Percentiles rank a stretch among this genome's conserved stretches.
Conservation (phyloP, 2,888 invertebrate species). For the Microchrysa polita region DNA sequence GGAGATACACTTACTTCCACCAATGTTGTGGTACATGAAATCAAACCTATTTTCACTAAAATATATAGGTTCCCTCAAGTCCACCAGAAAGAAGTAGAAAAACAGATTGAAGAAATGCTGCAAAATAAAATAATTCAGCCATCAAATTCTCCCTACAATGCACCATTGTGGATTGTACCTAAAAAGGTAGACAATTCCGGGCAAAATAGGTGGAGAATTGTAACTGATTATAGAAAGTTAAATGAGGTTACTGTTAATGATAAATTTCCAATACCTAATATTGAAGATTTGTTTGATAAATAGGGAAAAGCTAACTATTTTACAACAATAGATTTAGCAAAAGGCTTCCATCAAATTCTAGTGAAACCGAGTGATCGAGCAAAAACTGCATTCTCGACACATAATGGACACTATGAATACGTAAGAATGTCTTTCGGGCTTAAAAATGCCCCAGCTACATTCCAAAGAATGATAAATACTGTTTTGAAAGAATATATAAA, state of each 20-base stretch:
- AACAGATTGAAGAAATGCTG: slow-evolving; percentile 18
- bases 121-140: background rate
- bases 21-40: background rate
- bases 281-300: too few species aligned
- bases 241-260: background rate
- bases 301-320: too few species aligned
- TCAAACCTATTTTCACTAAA: slow-evolving; percentile 7
- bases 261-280: slow-evolving; percentile 6
- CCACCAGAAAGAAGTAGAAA: background rate
- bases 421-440: too few species aligned
- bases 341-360: too few species aligned
- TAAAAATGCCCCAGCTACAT: too few species aligned
- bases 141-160: background rate
- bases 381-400: too few species aligned
- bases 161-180: background rate
- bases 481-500: slow-evolving; percentile 52
- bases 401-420: too few species aligned
- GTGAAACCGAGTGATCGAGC: too few species aligned
- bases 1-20: background rate
- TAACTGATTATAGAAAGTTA: background rate
- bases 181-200: slow-evolving; percentile 6
- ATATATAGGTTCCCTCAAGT: slow-evolving; percentile 7
- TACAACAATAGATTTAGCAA: too few species aligned
- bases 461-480: too few species aligned
- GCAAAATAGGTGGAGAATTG: background rate